These are phyloP conservation scores for Ptilorrhoa leucosticta DNA, from an alignment of 2,113 vertebrate genomes.

Conservation along the genomic window DNA sequence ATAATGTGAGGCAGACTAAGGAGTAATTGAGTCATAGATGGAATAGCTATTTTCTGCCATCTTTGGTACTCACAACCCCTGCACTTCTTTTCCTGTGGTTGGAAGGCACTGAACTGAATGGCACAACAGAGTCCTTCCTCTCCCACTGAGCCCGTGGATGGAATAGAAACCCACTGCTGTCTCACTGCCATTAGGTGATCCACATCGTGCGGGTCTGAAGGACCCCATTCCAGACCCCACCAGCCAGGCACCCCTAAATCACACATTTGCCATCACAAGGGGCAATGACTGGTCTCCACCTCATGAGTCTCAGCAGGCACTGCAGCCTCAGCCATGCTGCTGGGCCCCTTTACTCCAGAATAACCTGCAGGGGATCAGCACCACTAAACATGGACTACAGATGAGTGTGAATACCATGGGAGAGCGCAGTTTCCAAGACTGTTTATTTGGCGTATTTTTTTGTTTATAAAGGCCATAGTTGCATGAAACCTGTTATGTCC, in stretches of 20 bases:
- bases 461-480: not conserved
- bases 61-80: not conserved
- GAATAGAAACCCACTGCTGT: not conserved
- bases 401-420: not conserved
- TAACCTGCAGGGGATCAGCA: not conserved
- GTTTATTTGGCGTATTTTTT: not conserved
- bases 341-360: not conserved
- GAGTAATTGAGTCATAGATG: not conserved
- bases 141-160: not conserved
- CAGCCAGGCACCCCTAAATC: not conserved
- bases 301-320: not conserved
- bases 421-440: not conserved
- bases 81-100: not conserved
- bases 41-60: not conserved
- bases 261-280: not conserved
- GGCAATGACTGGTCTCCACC: not conserved
- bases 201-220: rapidly evolving
- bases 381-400: not conserved
- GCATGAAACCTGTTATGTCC: not conserved
- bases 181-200: not conserved
- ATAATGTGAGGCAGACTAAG: not conserved
- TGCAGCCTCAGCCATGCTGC: not conserved
- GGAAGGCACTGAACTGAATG: not conserved
- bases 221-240: not conserved
- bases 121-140: not conserved